Base-by-base conservation (phyloP, 2,888 invertebrate genomes). In the Aphrophora alni region DNA sequence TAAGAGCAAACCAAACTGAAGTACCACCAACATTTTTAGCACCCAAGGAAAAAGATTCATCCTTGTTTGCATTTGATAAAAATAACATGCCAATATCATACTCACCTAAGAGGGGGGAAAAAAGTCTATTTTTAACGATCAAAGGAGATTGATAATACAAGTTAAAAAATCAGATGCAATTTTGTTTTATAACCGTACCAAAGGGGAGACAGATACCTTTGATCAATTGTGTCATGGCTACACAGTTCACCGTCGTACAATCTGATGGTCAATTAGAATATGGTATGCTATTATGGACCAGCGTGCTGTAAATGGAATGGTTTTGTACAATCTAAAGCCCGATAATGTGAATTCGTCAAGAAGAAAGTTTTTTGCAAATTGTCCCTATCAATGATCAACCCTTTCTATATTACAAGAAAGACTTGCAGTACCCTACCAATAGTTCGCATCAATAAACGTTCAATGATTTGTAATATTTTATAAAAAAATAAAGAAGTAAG, bases 1-100 rank as follows among this genome's bases (percentile, higher is more conserved):
- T 85, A 26, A 59, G 80, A 8, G 82, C 82, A 76, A 83, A 86
- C 78, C 87, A 86, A 82, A 75, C 81, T 68, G 85, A 86, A 81
- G 83, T 87, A 74, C 87, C 87, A 28, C 28, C 77, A 76, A 85
- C 84, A 77, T 86, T 87, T 83, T 80, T 85, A 27, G 83, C 83
- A 21, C 82, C 81, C 70, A 83, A 83, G 83, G 51, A 78, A 44
- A 81, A 82, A 72, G 83, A 83, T 78, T 83, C 85, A 14, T 83
- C 84, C 17, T 59, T 85, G 25, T 86, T 86, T 83, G 85, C 85
- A 17, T 85, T 85, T 83, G 84, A 85, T 75, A 78, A 84, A 38
- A 78, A 85, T 38, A 75, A 77, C 25, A 86, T 85, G 69, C 82
- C 85, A 70, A 85, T 86, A 5, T 86, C 85, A 2, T 85, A 85